phyloP scores from a whole-genome alignment of 1,140 invertebrate species.

The Drosophila lacertosa region DNA sequence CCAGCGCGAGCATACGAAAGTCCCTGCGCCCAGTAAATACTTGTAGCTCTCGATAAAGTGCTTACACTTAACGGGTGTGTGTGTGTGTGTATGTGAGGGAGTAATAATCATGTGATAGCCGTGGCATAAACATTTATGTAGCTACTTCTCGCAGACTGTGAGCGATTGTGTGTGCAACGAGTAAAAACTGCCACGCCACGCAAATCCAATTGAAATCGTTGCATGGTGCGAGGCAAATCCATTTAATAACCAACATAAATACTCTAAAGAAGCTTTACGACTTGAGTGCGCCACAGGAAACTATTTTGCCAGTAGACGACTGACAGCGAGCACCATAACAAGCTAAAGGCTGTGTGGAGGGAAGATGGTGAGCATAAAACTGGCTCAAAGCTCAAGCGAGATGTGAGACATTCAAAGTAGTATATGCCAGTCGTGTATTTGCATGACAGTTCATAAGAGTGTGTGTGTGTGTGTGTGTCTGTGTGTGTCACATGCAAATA shows the following conservation, averaged over 20 bases:
- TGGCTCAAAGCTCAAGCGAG: conserved; percentile 27
- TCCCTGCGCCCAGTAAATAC: conserved; percentile 12
- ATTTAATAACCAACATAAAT: conserved; percentile 82
- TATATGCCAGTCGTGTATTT: conserved; percentile 24
- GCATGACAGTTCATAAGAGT: conserved; percentile 32
- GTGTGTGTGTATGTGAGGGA: not conserved
- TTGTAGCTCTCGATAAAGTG: conserved; percentile 44
- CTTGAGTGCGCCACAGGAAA: conserved; percentile 70
- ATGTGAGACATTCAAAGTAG: conserved; percentile 25
- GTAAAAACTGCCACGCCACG: conserved; percentile 51
- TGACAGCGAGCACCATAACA: conserved; percentile 21
- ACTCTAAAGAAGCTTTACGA: conserved; percentile 76
- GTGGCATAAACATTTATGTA: conserved; percentile 66
- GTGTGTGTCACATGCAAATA: conserved; percentile 24
- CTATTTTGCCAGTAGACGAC: conserved; percentile 41
- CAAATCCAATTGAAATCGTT: conserved; percentile 78
- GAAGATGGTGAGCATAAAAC: not conserved
- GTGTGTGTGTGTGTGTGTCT: conserved; percentile 7
- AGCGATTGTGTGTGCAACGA: conserved; percentile 18
- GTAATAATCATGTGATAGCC: conserved; percentile 55
- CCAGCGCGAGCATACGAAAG: conserved; percentile 6
- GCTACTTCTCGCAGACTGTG: conserved; percentile 35
- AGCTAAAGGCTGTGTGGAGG: not conserved
- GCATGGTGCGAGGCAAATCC: conserved; percentile 65
- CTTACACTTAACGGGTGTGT: conserved; percentile 33